Evolutionary conservation across 1,140 invertebrate species (phyloP).

Genomic region (Aphidius ervi): DNA sequence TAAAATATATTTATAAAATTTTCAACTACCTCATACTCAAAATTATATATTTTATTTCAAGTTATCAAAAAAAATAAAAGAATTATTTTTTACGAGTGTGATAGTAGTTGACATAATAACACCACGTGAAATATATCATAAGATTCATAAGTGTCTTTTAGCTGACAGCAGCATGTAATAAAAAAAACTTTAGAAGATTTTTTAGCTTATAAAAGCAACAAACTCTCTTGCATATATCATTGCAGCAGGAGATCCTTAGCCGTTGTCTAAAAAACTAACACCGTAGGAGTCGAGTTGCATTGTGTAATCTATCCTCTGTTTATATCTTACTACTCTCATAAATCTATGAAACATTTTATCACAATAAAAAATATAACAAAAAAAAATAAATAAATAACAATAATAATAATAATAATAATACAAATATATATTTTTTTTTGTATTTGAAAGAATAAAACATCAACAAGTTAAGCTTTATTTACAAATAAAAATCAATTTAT

Average conservation of each 20-base stretch:
- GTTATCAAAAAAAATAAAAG: neutral
- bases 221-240: conserved; percentile 20
- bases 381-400: neutral
- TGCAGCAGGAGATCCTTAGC: conserved; percentile 15
- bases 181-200: conserved; percentile 9
- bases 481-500: no score
- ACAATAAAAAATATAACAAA: neutral
- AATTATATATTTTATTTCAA: no score
- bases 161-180: conserved; percentile 18
- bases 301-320: conserved; percentile 1
- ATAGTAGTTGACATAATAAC: neutral
- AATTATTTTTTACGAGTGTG: neutral
- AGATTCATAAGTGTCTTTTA: conserved; percentile 4
- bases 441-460: no score
- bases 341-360: no score
- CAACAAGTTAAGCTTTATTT: no score
- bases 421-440: no score
- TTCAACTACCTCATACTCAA: no score
- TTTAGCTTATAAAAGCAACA: conserved; percentile 1
- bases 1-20: no score
- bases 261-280: conserved; percentile 18
- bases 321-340: no score
- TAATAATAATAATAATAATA: neutral
- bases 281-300: conserved; percentile 21
- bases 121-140: neutral